A percentile compares a stretch with the other conserved stretches of the same genome.
Conservation (phyloP, 2,113 vertebrate species). For the Stegostoma tigrinum region DNA sequence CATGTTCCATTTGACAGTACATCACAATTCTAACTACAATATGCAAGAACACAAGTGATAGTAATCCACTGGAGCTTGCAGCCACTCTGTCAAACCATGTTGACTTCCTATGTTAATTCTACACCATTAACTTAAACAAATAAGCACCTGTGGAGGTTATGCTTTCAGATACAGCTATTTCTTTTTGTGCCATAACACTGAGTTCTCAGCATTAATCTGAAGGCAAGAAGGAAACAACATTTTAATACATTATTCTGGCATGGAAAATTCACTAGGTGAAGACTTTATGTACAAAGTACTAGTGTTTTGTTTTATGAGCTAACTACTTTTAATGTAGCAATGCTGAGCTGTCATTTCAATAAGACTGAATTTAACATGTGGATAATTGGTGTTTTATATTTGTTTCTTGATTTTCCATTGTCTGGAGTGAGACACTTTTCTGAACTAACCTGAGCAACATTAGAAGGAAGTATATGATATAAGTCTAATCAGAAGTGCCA, state of each 20-base stretch:
- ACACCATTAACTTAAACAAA: neutral
- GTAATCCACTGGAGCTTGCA: too few relatives aligned
- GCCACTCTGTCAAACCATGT: neutral
- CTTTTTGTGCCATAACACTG: neutral
- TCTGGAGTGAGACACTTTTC: neutral
- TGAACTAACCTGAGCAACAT: neutral
- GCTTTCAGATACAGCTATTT: neutral
- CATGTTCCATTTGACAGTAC: neutral
- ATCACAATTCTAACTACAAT: slow-evolving; percentile 8
- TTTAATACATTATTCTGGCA: neutral
- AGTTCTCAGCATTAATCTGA: neutral
- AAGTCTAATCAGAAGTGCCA: too few relatives aligned
- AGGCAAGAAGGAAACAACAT: neutral
- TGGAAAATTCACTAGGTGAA: neutral
- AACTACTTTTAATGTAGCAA: neutral
- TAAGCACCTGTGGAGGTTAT: too few relatives aligned
- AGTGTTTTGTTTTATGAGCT: neutral
- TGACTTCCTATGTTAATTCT: neutral
- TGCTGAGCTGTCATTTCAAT: neutral
- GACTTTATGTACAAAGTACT: neutral
- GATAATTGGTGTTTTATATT: neutral
- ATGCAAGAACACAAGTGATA: neutral
- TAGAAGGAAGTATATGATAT: neutral
- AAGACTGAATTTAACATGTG: neutral
- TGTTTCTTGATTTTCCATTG: neutral